Evolutionary conservation across 2,797 vertebrate species (phyloP), one percentile per base, ranked within the genome.

Genomic region (Rhincodon typus): DNA sequence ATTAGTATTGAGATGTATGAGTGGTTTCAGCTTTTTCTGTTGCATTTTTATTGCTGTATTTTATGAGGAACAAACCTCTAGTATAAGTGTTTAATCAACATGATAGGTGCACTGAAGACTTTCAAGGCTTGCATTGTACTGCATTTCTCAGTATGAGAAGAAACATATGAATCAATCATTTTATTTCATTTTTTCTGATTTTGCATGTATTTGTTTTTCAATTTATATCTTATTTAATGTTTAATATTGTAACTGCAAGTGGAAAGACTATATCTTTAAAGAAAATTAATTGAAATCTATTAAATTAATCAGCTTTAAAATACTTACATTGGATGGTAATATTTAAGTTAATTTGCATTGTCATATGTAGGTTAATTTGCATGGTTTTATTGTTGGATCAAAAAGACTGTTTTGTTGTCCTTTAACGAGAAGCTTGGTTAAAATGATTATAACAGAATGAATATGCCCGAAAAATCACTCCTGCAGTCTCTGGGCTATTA

Each of bases 401-500:
- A 12, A 97, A 97, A 97, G 97, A 97, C 97, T 96, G 96, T 94
- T 97, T 97, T 97, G 96, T 96, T 97, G 46, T 96, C 97, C 96
- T 97, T 97, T 97, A 97, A 97, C 96, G 97, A 97, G 97, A 97
- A 97, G 98, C 97, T 97, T 97, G 97, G 97, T 97, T 98, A 97
- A 97, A 97, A 97, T 97, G 97, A 96, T 96, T 96, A 94, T 96
- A 97, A 97, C 97, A 97, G 57, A 62, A 97, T 96, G 97, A 97
- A 97, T 97, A 96, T 97, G 98, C 97, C 98, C 96, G 96, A 97
- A 97, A 77, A 97, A 97, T 98, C 97, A 97, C 97, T 98, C 97
- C 98, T 96, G 97, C 97, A 97, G 97, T 98, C 98, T 97, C 98
- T 97, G 97, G 97, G 97, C 97, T 97, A 97, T 97, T 98, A 97